Evolutionary conservation across 2,113 vertebrate genomes (phyloP), one percentile per base, ranked within the genome.

Genomic region (Embiotoca jacksoni): DNA sequence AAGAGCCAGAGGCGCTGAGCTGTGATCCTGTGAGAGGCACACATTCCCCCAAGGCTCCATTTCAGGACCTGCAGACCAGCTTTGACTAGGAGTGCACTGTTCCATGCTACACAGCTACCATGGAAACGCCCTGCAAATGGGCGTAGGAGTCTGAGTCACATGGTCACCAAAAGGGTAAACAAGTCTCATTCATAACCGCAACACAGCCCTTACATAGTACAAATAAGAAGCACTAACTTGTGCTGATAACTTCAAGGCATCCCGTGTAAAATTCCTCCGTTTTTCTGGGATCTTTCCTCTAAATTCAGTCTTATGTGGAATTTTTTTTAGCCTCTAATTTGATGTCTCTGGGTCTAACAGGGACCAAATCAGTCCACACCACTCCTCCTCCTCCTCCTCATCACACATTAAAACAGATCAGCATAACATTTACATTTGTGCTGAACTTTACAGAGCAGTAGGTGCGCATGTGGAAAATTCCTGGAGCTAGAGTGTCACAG

Each of bases 151-250:
- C 81, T 53, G 80, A 89, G 92, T 94, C 94, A 95, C 93, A 86
- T 95, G 94, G 88, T 85, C 88, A 81, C 60, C 72, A 63, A 89
- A 90, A 89, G 87, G 84, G 91, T 95, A 95, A 95, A 95, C 93
- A 95, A 88, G 90, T 63, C 93, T 92, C 92, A 94, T 95, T 95
- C 93, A 95, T 92, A 89, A 93, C 90, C 84, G 16, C 84, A 84
- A 61, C 77, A 68, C 69, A 46, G 75, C 66, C 85, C 78, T 83
- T 82, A 83, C 85, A 89, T 85, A 86, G 80, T 73, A 76, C 46
- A 41, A 80, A 80, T 35, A 47, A 62, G 63, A 64, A 65, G 53
- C 33, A 53, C 50, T 3, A 31, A 69, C 74, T 78, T 75, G 47
- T 75, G 58, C 59, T 53, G n/a, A 73, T 76, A 55, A 49, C 23